Base-by-base conservation (phyloP, 1,140 invertebrate genomes). In the Parasteatoda tepidariorum region DNA sequence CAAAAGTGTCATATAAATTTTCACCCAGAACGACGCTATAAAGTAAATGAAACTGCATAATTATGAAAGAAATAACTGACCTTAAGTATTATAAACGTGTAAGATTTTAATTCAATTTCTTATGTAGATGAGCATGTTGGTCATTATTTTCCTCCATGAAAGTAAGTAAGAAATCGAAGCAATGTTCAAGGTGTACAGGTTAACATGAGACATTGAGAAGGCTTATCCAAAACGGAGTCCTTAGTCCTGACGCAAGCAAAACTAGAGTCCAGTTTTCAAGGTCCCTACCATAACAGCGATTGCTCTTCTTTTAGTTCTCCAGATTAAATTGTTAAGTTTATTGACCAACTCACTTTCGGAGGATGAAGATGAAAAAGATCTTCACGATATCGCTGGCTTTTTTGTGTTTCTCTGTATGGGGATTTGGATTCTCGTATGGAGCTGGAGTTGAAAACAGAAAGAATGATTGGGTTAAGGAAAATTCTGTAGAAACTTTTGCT, bases 151-250 rank as follows among this genome's bases (percentile, higher is more conserved):
- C 48, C 68, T 57, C 22, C 18, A 2, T 30, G 31, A 11, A 9
- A 22, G 7, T 33, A n/a, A n/a, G n/a, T n/a, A n/a, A n/a, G 18
- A 7, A 28, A 55, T 55, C 11, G 18, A 15, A 57, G 26, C 18
- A 30, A n/a, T 54, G 71, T 74, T 74, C 71, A 74, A 74, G 71
- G 71, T 26, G 31, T 74, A 74, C 71, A 28, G 55, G 71, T 74
- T 74, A 38, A 57, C 24, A 74, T 3, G 13, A 15, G 30, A 61
- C 57, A 48, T 9, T 22, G 71, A 61, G 24, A 30, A 48, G n/a
- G 28, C 15, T 24, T 33, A 15, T 24, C 61, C 18, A 30, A 22
- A 28, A 55, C 48, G 41, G 48, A n/a, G 22, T 55, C 22, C 62
- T 28, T 28, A 31, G n/a, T 18, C 38, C 38, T 68, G 66, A 59